Evolutionary conservation across 2,113 vertebrate species (phyloP).

Genomic region (Tinamus guttatus): DNA sequence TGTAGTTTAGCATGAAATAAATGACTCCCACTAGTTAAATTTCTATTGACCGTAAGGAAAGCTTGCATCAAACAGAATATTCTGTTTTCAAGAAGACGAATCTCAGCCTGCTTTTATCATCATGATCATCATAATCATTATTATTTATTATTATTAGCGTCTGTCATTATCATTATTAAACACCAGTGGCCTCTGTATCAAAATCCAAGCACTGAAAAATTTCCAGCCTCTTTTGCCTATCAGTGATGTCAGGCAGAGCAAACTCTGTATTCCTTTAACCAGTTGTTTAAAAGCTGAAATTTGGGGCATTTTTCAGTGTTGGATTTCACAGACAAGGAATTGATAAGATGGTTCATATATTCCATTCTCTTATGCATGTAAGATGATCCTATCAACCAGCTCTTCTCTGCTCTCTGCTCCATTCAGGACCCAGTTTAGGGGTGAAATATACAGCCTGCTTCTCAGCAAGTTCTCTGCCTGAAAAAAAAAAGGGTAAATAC

Average conservation of each 20-base stretch:
- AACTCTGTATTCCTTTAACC: neutral
- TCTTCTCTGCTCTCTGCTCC: neutral
- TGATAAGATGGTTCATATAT: neutral
- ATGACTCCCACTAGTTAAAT: neutral
- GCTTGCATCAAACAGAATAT: neutral
- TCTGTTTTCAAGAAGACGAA: neutral
- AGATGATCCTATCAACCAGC: neutral
- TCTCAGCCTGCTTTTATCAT: neutral
- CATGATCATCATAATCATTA: neutral
- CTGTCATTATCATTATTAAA: neutral
- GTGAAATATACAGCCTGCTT: neutral
- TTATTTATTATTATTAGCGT: neutral
- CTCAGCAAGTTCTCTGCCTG: neutral
- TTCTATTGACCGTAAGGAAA: neutral
- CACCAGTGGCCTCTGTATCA: rapidly evolving
- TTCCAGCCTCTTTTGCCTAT: neutral
- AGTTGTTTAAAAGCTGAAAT: neutral
- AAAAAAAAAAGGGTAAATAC: neutral
- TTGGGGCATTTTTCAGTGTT: neutral
- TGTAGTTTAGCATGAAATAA: neutral
- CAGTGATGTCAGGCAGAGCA: rapidly evolving
- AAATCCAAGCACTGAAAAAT: neutral
- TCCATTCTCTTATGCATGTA: neutral
- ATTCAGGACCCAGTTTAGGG: neutral
- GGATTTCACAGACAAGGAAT: neutral